Evolutionary conservation across 2,113 vertebrate species (phyloP).

Genomic region (Odocoileus hemionus): DNA sequence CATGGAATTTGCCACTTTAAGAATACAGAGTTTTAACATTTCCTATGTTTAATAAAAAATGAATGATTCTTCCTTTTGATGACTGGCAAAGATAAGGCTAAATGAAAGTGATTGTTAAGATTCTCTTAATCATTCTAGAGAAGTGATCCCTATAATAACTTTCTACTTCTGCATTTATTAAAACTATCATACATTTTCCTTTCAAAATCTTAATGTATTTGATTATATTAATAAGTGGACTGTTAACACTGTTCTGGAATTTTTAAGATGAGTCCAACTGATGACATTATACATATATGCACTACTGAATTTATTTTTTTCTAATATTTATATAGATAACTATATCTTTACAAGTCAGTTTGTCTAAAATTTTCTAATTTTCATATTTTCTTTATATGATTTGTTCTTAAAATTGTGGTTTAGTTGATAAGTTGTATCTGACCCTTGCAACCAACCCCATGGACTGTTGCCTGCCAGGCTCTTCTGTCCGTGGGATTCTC

Average conservation of each 20-base stretch:
- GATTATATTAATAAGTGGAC: background rate
- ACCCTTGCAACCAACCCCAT: background rate
- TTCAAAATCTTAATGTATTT: background rate
- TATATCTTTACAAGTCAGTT: background rate
- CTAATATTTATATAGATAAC: background rate
- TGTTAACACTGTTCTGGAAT: background rate
- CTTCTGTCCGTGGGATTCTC: fast-evolving
- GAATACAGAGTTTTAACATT: background rate
- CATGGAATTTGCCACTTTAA: background rate
- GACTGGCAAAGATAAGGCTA: background rate
- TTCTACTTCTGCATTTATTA: background rate
- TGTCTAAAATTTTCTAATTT: background rate
- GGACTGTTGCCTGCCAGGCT: background rate
- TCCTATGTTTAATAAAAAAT: background rate
- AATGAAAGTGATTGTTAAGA: background rate
- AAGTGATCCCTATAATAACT: background rate
- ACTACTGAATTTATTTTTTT: background rate
- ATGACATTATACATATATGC: background rate
- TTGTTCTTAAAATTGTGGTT: background rate
- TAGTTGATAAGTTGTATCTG: background rate
- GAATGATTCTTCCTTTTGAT: background rate
- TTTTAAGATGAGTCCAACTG: background rate
- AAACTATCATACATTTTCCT: background rate
- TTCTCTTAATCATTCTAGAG: background rate
- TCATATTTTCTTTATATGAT: background rate